Conservation (phyloP, 2,113 vertebrate genomes). For the Hydropotes inermis region DNA sequence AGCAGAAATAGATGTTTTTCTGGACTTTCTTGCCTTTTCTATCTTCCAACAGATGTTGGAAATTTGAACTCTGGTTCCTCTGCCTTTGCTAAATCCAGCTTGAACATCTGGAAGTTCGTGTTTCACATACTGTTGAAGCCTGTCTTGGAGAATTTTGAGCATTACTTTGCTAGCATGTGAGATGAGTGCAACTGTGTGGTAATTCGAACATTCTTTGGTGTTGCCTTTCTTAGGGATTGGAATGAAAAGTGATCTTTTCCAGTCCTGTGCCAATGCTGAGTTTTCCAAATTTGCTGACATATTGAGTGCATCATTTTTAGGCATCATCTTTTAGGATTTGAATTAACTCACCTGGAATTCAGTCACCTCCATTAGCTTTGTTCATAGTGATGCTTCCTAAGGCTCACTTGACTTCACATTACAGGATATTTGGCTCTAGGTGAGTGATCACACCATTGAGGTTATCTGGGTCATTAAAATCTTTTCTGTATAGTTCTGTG, state of each 20-base stretch:
- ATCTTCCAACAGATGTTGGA: neutral
- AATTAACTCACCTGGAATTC: neutral
- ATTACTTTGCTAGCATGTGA: neutral
- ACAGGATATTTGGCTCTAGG: neutral
- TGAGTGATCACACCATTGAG: neutral
- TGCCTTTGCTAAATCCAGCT: neutral
- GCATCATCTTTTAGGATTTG: neutral
- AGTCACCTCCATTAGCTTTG: neutral
- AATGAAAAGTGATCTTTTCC: neutral
- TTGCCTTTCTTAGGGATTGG: neutral
- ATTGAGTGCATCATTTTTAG: neutral
- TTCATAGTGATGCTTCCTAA: neutral
- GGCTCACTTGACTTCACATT: neutral
- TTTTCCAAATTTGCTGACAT: neutral
- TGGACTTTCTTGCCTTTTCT: neutral
- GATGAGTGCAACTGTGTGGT: neutral
- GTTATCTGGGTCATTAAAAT: neutral
- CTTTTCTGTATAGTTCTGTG: neutral
- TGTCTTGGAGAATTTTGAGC: neutral
- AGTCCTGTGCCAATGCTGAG: neutral
- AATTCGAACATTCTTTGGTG: neutral
- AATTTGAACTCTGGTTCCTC: neutral
- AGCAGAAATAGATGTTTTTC: neutral
- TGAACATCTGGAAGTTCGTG: accelerated
- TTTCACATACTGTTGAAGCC: neutral